Percentiles rank a stretch among this genome's conserved stretches.
Evolutionary conservation across 53 echinoderm and acorn worm genomes (phyloP).

Genomic region (Paelopatides confundens): DNA sequence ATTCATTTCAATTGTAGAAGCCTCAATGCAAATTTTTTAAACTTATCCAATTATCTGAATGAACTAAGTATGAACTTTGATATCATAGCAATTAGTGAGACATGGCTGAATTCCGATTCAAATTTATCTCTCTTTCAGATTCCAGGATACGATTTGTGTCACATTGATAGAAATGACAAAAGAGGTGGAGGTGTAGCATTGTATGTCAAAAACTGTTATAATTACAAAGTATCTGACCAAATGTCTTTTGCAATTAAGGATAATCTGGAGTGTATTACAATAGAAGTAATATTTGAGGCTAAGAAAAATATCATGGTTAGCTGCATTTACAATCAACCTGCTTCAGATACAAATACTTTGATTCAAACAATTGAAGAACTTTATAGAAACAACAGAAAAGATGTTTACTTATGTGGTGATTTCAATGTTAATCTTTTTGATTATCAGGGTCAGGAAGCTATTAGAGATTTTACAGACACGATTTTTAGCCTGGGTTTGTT

Average conservation of each 20-base stretch:
- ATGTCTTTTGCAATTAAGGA: neutral
- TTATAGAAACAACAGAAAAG: neutral
- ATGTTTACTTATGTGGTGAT: constrained; percentile 3
- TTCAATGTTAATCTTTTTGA: neutral
- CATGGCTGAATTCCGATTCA: neutral
- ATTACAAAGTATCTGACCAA: neutral
- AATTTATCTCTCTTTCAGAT: neutral
- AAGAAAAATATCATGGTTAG: neutral
- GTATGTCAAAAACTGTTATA: neutral
- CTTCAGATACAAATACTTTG: neutral
- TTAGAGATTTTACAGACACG: neutral
- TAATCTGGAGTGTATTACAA: neutral
- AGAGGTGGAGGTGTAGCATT: neutral
- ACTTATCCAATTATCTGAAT: neutral
- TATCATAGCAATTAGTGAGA: neutral
- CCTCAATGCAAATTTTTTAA: neutral
- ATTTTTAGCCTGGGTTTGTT: neutral
- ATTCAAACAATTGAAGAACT: neutral
- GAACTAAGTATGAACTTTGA: neutral
- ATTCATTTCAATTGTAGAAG: neutral
- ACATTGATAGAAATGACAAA: neutral
- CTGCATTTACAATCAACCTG: neutral
- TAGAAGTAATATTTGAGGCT: neutral
- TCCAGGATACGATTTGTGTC: neutral
- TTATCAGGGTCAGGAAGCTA: neutral